These are phyloP conservation scores for Haemorhous mexicanus DNA, from an alignment of 2,113 vertebrate species.

Conservation along the genomic window DNA sequence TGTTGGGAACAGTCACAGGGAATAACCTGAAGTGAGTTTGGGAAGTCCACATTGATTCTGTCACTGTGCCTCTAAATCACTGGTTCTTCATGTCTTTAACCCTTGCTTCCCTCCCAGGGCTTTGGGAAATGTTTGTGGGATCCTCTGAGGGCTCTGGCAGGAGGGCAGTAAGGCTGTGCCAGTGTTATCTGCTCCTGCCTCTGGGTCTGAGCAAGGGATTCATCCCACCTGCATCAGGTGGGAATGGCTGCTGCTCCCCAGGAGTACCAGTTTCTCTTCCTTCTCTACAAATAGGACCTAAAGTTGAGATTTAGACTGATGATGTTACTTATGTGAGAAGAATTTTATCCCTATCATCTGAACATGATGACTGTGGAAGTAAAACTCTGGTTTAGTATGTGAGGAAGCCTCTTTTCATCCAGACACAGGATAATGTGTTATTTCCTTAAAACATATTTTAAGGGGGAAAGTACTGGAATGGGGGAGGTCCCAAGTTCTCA, in stretches of 20 bases:
- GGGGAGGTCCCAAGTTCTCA: background rate
- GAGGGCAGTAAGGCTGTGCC: background rate
- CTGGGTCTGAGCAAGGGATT: background rate
- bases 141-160: background rate
- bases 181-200: background rate
- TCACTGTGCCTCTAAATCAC: background rate
- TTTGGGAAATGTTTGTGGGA: background rate
- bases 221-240: background rate
- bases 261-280: background rate
- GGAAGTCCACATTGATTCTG: background rate
- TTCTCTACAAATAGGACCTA: background rate
- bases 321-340: background rate
- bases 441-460: background rate
- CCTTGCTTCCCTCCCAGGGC: background rate
- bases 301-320: background rate
- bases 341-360: background rate
- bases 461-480: background rate
- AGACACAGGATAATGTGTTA: background rate
- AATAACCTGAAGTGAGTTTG: background rate
- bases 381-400: background rate
- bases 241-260: background rate
- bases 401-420: background rate
- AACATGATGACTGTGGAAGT: background rate
- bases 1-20: background rate
- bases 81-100: background rate